Conservation (phyloP, 2,797 vertebrate genomes). For the Rhinichthys osculus region DNA sequence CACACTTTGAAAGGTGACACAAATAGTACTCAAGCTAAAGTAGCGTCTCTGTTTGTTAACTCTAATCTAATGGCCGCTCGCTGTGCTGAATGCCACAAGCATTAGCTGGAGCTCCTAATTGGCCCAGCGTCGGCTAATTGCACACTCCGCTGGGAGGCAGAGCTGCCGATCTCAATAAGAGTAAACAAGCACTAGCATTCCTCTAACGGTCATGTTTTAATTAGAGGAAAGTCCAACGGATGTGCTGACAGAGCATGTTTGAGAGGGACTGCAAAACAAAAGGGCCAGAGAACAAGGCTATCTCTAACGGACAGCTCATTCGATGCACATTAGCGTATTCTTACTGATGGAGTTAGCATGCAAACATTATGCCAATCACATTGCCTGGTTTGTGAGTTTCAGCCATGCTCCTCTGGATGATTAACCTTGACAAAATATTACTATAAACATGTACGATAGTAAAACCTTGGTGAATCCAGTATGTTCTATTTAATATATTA, state of each 20-base stretch:
- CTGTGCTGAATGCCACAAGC: slow-evolving; percentile 36
- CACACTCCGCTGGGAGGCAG: slow-evolving; percentile 33
- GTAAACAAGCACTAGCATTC: slow-evolving; percentile 47
- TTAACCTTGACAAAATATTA: background rate
- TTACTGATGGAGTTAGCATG: background rate
- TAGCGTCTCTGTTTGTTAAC: slow-evolving; percentile 15
- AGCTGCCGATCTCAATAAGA: slow-evolving; percentile 35
- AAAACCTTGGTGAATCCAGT: background rate
- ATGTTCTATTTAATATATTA: too few species aligned
- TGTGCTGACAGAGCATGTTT: slow-evolving; percentile 16
- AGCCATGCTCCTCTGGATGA: background rate
- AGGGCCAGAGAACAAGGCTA: background rate
- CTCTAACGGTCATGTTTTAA: slow-evolving; percentile 40
- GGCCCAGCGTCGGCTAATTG: slow-evolving; percentile 40
- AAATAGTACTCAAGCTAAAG: slow-evolving; percentile 1
- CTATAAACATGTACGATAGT: background rate
- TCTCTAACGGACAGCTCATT: slow-evolving; percentile 2
- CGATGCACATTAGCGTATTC: background rate
- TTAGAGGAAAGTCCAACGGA: slow-evolving; percentile 29
- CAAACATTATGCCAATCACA: background rate
- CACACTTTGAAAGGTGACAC: background rate
- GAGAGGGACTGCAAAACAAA: slow-evolving; percentile 1
- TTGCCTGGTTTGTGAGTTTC: background rate
- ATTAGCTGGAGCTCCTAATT: slow-evolving; percentile 42
- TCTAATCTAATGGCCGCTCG: slow-evolving; percentile 21